Evolutionary conservation across 2,888 invertebrate genomes (phyloP), one percentile per base, ranked within the genome.

Genomic region (Lepidocyrtinus sp.): DNA sequence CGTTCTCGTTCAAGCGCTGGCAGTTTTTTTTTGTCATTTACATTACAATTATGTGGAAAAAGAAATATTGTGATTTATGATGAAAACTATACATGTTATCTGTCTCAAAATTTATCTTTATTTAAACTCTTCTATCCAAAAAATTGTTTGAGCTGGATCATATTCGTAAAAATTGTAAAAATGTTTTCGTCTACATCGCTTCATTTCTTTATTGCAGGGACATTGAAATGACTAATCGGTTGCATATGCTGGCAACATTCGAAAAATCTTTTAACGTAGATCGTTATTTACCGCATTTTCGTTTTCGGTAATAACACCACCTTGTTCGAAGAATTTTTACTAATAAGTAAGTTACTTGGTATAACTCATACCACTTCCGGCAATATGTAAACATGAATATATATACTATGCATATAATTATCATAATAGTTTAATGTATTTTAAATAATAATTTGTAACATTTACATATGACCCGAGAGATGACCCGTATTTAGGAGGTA

Each of bases 11-110:
- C 27, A 76, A 71, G 77, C 71, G 65, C 72, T 77, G 71, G 77
- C 67, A 72, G 72, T 77, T 71, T 64, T 78, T 68, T n/a, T 22
- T 73, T 59, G 78, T 36, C 78, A 78, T 78, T 78, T 78, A 78
- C 78, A 78, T 68, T 59, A 55, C 22, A 27, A n/a, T n/a, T n/a
- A n/a, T n/a, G n/a, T n/a, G n/a, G n/a, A n/a, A n/a, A n/a, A n/a
- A n/a, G n/a, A n/a, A n/a, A n/a, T n/a, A n/a, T n/a, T n/a, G n/a
- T n/a, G n/a, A n/a, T n/a, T n/a, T n/a, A n/a, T n/a, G n/a, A n/a
- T n/a, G n/a, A n/a, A n/a, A n/a, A n/a, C n/a, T n/a, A n/a, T n/a
- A n/a, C n/a, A n/a, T n/a, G n/a, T n/a, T 62, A 62, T 62, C n/a
- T 24, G 26, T n/a, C 15, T 21, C n/a, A 27, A 64, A 27, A 64